phyloP scores from a whole-genome alignment of 1,140 invertebrate genomes.

The Proctacanthus coquilletti region DNA sequence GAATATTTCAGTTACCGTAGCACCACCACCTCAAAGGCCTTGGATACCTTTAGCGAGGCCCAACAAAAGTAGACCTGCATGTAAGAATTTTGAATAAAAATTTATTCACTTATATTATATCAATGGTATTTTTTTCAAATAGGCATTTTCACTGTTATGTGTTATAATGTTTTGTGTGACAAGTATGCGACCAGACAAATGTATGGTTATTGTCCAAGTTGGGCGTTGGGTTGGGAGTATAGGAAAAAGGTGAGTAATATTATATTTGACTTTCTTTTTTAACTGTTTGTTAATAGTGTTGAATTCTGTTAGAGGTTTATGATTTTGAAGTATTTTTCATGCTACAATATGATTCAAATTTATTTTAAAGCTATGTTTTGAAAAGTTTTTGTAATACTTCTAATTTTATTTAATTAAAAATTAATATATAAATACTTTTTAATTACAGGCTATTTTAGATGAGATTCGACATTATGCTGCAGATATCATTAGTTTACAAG shows the following conservation, averaged over 20 bases:
- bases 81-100: conserved; percentile 42
- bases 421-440: not conserved
- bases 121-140: conserved; percentile 16
- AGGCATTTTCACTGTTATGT: conserved; percentile 98
- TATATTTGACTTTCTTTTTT: not conserved
- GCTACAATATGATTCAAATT: too few relatives aligned
- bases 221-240: conserved; percentile 97
- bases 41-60: conserved; percentile 84
- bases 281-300: not conserved
- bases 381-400: too few relatives aligned
- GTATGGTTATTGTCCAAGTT: conserved; percentile 94
- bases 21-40: conserved; percentile 75
- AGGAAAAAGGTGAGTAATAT: conserved; percentile 59
- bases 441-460: conserved; percentile 60
- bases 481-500: conserved; percentile 95
- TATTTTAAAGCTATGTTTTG: too few relatives aligned
- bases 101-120: not conserved
- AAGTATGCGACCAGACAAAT: conserved; percentile 96
- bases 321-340: too few relatives aligned
- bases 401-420: too few relatives aligned
- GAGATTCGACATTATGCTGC: conserved; percentile 94
- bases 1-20: conserved; percentile 66
- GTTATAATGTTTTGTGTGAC: conserved; percentile 98
- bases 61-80: conserved; percentile 68
- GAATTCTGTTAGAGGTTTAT: too few relatives aligned